Evolutionary conservation across 2,113 vertebrate species (phyloP).

Genomic region (Mus musculus): GRCm39 chr11:31585001-31585500

Average conservation of each 20-base stretch:
- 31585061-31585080: neutral
- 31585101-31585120: neutral
- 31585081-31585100: neutral
- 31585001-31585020: neutral
- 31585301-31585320: neutral
- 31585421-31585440: too few relatives aligned
- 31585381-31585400: neutral
- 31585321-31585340: too few relatives aligned
- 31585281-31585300: neutral
- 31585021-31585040: neutral
- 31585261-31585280: neutral
- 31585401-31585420: too few relatives aligned
- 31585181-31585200: neutral
- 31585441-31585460: neutral
- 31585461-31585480: neutral
- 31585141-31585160: neutral
- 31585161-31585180: neutral
- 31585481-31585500: neutral
- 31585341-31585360: neutral
- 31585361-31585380: neutral
- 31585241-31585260: neutral
- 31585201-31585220: neutral
- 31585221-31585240: neutral
- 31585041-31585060: neutral
- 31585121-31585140: neutral